Base-by-base conservation (phyloP, 2,888 invertebrate genomes). In the Hofmannophila pseudospretella region DNA sequence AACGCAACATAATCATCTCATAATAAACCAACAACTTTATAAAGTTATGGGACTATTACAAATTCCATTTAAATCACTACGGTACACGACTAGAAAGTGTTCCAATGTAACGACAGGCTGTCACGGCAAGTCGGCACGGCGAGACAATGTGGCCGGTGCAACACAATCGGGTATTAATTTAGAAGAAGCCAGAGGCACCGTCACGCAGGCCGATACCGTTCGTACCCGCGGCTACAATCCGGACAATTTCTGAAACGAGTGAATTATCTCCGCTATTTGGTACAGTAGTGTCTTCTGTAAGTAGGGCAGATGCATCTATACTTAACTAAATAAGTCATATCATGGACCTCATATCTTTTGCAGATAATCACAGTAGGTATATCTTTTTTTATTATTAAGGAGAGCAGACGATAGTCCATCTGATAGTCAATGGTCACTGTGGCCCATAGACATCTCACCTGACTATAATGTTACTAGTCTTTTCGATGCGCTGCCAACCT, bases 121-220 rank as follows among this genome's bases (percentile, higher is more conserved):
- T 70, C 74, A 76, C 76, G 74, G 62, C 59, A 69, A 49, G 54
- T 54, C 56, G 53, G 38, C 50, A 34, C 42, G 7, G 32, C 53
- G 48, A 67, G 65, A 68, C 67, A 70, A 67, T 70, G 62, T 63
- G 62, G 59, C 58, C 62, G 58, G 66, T 61, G 61, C 58, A 66
- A 63, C 68, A 73, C 67, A 73, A 71, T 77, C 61, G 64, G 58
- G 68, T 70, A 76, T 77, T 76, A 73, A 78, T 77, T 78, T 74
- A 67, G 71, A 56, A 58, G 63, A 55, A 56, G 70, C 79, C 70
- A 44, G 59, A 48, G 78, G 78, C 72, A 47, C 65, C 66, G 74
- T 81, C 82, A 79, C 81, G 80, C 68, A 62, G 59, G 32, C 53
- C 48, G 45, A 61, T 72, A 72, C 73, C 76, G 77, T 77, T 71